Percentiles rank a stretch among this genome's conserved stretches.
These are phyloP conservation scores for Ceratitis capitata DNA, from an alignment of 1,140 invertebrate species.

Conservation along the genomic window DNA sequence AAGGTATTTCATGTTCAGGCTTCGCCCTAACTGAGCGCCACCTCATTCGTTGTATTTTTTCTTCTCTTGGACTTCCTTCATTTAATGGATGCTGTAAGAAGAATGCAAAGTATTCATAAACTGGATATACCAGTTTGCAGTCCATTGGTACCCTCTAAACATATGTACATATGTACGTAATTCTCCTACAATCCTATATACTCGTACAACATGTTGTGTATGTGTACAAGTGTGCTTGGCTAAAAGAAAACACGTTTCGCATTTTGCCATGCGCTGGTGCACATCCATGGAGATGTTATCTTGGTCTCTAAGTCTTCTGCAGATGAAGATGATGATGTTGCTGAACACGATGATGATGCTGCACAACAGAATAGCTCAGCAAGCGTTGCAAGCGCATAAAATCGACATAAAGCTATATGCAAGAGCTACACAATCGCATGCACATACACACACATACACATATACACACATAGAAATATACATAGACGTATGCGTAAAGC, in stretches of 20 bases:
- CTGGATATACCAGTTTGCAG: conserved; percentile 13
- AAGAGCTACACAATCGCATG: neutral
- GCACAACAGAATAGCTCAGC: neutral
- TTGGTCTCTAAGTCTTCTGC: too few species aligned
- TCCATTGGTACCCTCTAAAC: conserved; percentile 8
- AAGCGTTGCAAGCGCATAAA: neutral
- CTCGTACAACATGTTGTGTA: neutral
- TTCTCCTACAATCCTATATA: neutral
- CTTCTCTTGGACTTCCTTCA: neutral
- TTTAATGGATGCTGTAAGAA: conserved; percentile 35
- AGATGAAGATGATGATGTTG: too few species aligned
- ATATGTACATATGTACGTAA: neutral
- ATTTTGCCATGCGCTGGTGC: conserved; percentile 11
- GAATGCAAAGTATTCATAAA: conserved; percentile 28
- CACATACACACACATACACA: too few species aligned
- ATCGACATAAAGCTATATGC: neutral
- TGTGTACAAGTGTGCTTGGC: neutral
- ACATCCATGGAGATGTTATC: too few species aligned
- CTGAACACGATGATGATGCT: neutral
- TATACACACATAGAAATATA: too few species aligned
- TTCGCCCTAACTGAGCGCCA: too few species aligned
- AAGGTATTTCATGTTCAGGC: too few species aligned
- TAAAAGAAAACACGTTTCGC: conserved; percentile 1
- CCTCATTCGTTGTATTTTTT: neutral
- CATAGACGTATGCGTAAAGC: neutral